These are phyloP conservation scores for Glyptemys insculpta DNA, from an alignment of 2,797 vertebrate species.

Conservation along the genomic window DNA sequence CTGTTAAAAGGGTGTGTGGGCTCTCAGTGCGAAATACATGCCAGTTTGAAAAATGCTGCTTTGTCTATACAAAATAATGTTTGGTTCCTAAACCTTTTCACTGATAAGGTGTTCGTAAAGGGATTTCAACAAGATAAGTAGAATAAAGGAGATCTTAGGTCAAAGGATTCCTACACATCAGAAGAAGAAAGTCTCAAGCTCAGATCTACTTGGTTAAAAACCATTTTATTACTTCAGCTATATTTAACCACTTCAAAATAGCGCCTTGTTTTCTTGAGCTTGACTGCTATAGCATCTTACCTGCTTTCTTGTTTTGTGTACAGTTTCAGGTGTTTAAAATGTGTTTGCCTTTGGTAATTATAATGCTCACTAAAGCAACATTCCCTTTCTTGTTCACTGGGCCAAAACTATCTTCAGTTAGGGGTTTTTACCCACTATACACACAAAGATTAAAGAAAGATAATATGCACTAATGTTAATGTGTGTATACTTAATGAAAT, in stretches of 20 bases:
- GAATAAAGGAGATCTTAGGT: slow-evolving; percentile 37
- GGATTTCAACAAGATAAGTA: slow-evolving; percentile 58
- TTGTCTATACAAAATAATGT: slow-evolving; percentile 75
- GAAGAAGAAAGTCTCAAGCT: slow-evolving; percentile 42
- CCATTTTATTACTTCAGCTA: slow-evolving; percentile 49
- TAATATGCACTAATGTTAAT: slow-evolving; percentile 53
- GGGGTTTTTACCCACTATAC: background rate
- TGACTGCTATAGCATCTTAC: slow-evolving; percentile 52
- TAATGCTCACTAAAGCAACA: slow-evolving; percentile 53
- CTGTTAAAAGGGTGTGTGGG: slow-evolving; percentile 68
- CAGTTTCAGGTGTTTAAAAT: slow-evolving; percentile 39
- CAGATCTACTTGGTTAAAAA: slow-evolving; percentile 40
- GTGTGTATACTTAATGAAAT: slow-evolving; percentile 35
- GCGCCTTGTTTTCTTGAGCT: slow-evolving; percentile 62
- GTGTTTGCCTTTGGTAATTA: background rate
- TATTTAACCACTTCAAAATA: slow-evolving; percentile 49
- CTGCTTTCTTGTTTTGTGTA: slow-evolving; percentile 51
- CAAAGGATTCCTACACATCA: slow-evolving; percentile 54
- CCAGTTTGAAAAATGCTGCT: slow-evolving; percentile 84
- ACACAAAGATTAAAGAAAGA: slow-evolving; percentile 25
- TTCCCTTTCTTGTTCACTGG: slow-evolving; percentile 72
- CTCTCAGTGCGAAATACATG: slow-evolving; percentile 84
- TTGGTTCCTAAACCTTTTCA: slow-evolving; percentile 58
- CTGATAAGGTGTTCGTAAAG: slow-evolving; percentile 46
- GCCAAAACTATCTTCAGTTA: slow-evolving; percentile 60